Base-by-base conservation (phyloP, 1,140 invertebrate genomes). In the Lepidostoma basale region DNA sequence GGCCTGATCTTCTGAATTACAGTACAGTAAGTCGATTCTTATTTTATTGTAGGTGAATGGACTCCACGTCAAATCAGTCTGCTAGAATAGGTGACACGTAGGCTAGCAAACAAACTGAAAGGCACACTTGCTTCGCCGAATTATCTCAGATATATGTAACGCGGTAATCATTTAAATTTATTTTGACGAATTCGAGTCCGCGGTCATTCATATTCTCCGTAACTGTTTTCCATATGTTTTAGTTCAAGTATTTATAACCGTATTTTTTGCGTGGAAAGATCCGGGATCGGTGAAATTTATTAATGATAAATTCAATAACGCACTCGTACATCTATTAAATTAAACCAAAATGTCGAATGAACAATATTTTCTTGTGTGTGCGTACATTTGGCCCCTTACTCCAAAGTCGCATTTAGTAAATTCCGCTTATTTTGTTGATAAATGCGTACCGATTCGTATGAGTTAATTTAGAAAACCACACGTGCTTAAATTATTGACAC, bases 21-120 rank as follows among this genome's bases (percentile, higher is more conserved):
- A 68, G 67, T 68, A 68, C 67, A 63, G 67, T 68, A 62, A 68
- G 67, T 68, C 18, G 20, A 54, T 54, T 62, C 30, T 9, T 40
- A 42, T 40, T 68, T 62, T 62, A 62, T 62, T 52, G 58, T 39
- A 22, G 67, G 67, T 62, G 58, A 62, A 68, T 56, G 58, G 67
- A 62, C 58, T 62, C 67, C 67, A 68, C 67, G 67, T 68, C 67
- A 68, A 68, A 68, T 68, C 67, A 49, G 59, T 42, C 58, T 54
- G 49, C 58, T 52, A 40, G 47, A 62, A 68, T 39, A 63, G 25
- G 58, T 68, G 67, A 68, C 67, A 68, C 67, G 67, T 68, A 68
- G 67, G 67, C 67, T 68, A 58, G 45, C 18, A 36, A 25, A 59
- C 26, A 28, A 23, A 67, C 36, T 28, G 26, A 59, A 67, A 67